These are phyloP conservation scores for Ochropleura leucogaster DNA, from an alignment of 2,888 invertebrate species.

Conservation along the genomic window DNA sequence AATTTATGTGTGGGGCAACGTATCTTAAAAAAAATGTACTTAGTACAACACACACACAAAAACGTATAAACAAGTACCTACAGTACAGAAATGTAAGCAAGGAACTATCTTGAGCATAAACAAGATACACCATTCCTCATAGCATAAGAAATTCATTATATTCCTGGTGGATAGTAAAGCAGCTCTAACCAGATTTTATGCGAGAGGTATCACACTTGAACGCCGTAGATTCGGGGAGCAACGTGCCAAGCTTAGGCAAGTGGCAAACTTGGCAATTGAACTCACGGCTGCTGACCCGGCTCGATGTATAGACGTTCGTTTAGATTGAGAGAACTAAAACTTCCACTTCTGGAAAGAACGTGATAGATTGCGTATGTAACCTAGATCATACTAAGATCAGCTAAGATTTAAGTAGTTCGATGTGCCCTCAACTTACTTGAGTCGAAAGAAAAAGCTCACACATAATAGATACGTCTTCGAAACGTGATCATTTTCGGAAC, in stretches of 20 bases:
- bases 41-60: neutral
- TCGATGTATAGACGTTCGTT: conserved; percentile 29
- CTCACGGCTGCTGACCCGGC: conserved; percentile 17
- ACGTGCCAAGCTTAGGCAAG: conserved; percentile 59
- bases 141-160: conserved; percentile 54
- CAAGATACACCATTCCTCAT: conserved; percentile 21
- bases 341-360: conserved; percentile 17
- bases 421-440: too few relatives aligned
- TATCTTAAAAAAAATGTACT: too few relatives aligned
- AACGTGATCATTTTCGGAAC: neutral
- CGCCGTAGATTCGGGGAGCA: conserved; percentile 43
- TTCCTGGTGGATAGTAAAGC: conserved; percentile 25
- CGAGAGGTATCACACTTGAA: conserved; percentile 55
- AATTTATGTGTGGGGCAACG: too few relatives aligned
- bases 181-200: conserved; percentile 55
- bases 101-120: neutral
- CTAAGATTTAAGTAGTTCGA: too few relatives aligned
- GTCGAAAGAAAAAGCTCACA: neutral
- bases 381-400: neutral
- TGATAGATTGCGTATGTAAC: conserved; percentile 4
- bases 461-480: too few relatives aligned
- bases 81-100: neutral
- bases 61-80: too few relatives aligned
- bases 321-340: conserved; percentile 16
- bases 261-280: conserved; percentile 51